Percentiles rank a stretch among this genome's conserved stretches.
Evolutionary conservation across 1,140 invertebrate species (phyloP).

Genomic region (Araneus ventricosus): DNA sequence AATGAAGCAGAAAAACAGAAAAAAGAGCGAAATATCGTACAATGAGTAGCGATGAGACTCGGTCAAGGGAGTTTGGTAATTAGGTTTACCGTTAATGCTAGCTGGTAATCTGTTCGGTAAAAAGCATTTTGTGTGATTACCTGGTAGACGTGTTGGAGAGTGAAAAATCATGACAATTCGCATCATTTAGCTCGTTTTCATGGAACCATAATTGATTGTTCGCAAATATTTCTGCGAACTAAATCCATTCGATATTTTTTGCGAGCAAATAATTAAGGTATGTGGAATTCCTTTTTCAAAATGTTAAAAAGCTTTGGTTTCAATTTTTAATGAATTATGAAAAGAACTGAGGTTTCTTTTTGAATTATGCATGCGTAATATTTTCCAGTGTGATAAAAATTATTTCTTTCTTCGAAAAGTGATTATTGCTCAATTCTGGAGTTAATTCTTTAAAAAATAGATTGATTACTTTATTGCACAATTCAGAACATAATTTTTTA

Average conservation of each 20-base stretch:
- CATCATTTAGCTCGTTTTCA: not conserved
- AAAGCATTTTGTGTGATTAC: constrained; percentile 2
- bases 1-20: not conserved
- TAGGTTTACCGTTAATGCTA: not conserved
- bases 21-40: not conserved
- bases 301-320: no score
- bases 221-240: not conserved
- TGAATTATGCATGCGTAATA: no score
- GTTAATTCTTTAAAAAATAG: no score
- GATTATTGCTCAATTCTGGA: no score
- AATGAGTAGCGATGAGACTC: constrained; percentile 10
- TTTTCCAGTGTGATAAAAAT: no score
- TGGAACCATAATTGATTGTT: not conserved
- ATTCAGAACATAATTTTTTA: no score
- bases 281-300: no score
- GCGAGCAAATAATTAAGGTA: not conserved
- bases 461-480: no score
- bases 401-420: no score
- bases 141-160: not conserved
- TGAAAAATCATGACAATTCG: not conserved
- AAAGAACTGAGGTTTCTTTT: no score
- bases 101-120: constrained; percentile 5
- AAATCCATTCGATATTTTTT: not conserved
- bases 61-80: constrained; percentile 15
- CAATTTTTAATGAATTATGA: no score